Evolutionary conservation across 2,113 vertebrate genomes (phyloP).

Genomic region (Phodopus roborovskii): DNA sequence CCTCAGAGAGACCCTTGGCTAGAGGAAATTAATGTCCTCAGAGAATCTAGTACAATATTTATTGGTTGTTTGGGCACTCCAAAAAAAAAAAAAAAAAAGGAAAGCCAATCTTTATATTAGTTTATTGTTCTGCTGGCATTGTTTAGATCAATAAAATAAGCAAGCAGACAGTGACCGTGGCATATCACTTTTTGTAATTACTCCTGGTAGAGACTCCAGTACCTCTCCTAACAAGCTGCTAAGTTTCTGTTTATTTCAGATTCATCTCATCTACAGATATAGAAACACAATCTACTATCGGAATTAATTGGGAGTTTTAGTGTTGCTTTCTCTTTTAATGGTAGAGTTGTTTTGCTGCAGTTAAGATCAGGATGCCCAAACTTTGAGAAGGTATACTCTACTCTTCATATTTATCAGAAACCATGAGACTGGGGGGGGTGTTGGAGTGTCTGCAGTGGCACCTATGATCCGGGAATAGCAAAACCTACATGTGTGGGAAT

Average conservation of each 20-base stretch:
- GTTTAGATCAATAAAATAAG: conserved; percentile 6
- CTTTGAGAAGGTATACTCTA: not conserved
- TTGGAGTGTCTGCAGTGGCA: not conserved
- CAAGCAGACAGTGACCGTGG: not conserved
- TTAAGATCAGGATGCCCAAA: not conserved
- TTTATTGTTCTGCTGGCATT: not conserved
- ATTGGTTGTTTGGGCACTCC: not conserved
- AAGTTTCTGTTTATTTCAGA: not conserved
- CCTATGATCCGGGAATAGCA: not conserved
- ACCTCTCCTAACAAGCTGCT: not conserved
- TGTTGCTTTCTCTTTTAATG: not conserved
- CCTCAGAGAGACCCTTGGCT: not conserved
- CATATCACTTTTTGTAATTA: not conserved
- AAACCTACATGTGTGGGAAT: not conserved
- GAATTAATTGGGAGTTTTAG: not conserved
- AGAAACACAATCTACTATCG: not conserved
- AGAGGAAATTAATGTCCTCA: not conserved
- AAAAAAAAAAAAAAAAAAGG: no score
- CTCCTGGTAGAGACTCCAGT: not conserved
- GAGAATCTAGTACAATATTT: not conserved
- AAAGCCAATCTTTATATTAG: not conserved
- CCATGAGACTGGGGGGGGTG: not conserved
- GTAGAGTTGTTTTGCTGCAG: not conserved
- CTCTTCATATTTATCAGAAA: not conserved
- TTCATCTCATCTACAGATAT: not conserved